Conservation (phyloP, 2,797 vertebrate species). For the Acanthurus leucopareius region DNA sequence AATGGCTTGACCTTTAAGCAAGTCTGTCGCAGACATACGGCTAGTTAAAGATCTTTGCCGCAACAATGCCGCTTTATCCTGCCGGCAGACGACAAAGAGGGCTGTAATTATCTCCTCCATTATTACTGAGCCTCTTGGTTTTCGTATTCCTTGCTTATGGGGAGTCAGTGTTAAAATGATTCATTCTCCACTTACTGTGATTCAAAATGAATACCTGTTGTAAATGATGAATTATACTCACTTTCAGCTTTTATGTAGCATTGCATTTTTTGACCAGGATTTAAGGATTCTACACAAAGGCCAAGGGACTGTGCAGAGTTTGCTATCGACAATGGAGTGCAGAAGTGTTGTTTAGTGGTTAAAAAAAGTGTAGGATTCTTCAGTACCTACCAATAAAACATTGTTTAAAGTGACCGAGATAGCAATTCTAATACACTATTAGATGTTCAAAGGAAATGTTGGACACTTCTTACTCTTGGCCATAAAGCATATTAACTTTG, state of each 20-base stretch:
- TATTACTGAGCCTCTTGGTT: constrained; percentile 47
- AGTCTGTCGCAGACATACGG: constrained; percentile 66
- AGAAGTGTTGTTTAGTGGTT: too few relatives aligned
- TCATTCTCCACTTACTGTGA: constrained; percentile 47
- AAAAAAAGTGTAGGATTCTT: too few relatives aligned
- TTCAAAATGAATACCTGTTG: constrained; percentile 42
- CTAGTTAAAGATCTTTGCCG: constrained; percentile 79
- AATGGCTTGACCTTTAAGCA: constrained; percentile 84
- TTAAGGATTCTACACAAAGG: too few relatives aligned
- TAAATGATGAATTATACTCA: constrained; percentile 52
- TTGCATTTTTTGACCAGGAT: too few relatives aligned
- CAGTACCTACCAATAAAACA: too few relatives aligned
- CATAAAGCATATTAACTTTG: too few relatives aligned
- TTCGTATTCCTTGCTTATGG: constrained; percentile 14
- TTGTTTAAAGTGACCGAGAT: not conserved
- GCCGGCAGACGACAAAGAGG: constrained; percentile 50
- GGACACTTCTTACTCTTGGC: too few relatives aligned
- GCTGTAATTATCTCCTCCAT: constrained; percentile 72
- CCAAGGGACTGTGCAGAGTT: too few relatives aligned
- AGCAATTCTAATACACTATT: not conserved
- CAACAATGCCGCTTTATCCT: constrained; percentile 73
- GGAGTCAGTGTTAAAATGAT: constrained; percentile 52
- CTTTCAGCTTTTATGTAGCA: constrained; percentile 15
- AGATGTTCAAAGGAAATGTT: too few relatives aligned
- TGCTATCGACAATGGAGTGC: too few relatives aligned